A percentile compares a stretch with the other conserved stretches of the same genome.
These are phyloP conservation scores for Lepus americanus DNA, from an alignment of 2,113 vertebrate species.

Conservation along the genomic window DNA sequence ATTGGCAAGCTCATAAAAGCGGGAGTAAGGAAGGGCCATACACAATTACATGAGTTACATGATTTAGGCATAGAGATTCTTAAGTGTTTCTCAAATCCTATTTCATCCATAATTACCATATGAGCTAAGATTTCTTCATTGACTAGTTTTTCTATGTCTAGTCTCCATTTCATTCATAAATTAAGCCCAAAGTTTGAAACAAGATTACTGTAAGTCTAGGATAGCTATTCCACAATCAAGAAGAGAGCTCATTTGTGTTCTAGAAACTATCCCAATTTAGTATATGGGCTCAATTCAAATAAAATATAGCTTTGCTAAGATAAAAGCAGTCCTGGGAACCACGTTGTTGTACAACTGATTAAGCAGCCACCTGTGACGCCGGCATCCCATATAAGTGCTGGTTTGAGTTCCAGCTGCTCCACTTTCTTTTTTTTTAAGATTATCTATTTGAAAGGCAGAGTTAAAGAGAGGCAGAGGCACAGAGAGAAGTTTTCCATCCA, in stretches of 20 bases:
- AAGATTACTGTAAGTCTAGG: not conserved
- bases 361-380: too few species aligned
- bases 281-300: not conserved
- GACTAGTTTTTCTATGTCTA: conserved; percentile 2
- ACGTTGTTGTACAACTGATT: too few species aligned
- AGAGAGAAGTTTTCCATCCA: too few species aligned
- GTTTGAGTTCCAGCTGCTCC: too few species aligned
- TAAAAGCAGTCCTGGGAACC: too few species aligned
- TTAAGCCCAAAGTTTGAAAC: conserved; percentile 39
- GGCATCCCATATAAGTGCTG: too few species aligned
- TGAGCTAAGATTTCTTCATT: conserved; percentile 7
- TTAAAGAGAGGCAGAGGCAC: too few species aligned
- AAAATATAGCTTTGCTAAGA: conserved; percentile 19
- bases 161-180: conserved; percentile 38
- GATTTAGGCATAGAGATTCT: conserved; percentile 26
- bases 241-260: not conserved
- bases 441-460: too few species aligned
- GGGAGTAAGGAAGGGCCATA: not conserved
- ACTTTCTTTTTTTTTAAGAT: too few species aligned
- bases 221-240: not conserved
- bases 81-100: conserved; percentile 13
- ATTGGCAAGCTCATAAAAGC: not conserved
- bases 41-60: not conserved
- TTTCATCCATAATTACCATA: conserved; percentile 21
- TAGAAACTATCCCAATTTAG: conserved; percentile 16